phyloP scores from a whole-genome alignment of 2,797 vertebrate species.

The Neomorphus geoffroyi region DNA sequence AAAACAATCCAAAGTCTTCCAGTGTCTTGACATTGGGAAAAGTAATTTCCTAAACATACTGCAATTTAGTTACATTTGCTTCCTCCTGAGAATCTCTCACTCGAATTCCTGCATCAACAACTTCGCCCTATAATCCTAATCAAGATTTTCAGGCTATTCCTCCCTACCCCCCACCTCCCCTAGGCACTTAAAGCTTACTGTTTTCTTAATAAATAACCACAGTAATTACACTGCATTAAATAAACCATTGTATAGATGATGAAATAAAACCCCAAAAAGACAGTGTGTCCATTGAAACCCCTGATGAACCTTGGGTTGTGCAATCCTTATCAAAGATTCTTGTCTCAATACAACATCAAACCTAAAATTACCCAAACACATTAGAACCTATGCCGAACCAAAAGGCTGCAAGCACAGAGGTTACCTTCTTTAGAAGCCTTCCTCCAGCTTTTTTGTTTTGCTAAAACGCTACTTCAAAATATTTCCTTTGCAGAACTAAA shows the following conservation, averaged over 20 bases:
- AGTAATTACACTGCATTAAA: slow-evolving; percentile 62
- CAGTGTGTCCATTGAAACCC: neutral
- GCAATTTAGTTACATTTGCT: neutral
- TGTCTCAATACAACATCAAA: neutral
- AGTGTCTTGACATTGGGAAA: slow-evolving; percentile 52
- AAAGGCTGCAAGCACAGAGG: slow-evolving; percentile 15
- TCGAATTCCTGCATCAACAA: neutral
- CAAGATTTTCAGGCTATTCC: slow-evolving; percentile 22
- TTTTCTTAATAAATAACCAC: slow-evolving; percentile 67
- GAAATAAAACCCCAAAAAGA: neutral
- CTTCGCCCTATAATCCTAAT: neutral
- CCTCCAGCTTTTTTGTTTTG: neutral
- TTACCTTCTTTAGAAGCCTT: neutral
- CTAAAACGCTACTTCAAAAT: slow-evolving; percentile 2
- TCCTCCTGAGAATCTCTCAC: slow-evolving; percentile 9
- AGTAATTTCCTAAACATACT: neutral
- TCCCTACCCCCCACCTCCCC: slow-evolving; percentile 37
- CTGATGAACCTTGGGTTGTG: slow-evolving; percentile 4
- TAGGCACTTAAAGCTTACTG: slow-evolving; percentile 76
- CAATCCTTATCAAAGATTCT: neutral
- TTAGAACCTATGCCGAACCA: neutral
- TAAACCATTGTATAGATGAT: slow-evolving; percentile 26
- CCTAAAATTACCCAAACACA: neutral
- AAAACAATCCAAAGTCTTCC: slow-evolving; percentile 16
- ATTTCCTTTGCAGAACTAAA: slow-evolving; percentile 43